Conservation (phyloP, 2,888 invertebrate genomes). For the Didymodactylos carnosus region DNA sequence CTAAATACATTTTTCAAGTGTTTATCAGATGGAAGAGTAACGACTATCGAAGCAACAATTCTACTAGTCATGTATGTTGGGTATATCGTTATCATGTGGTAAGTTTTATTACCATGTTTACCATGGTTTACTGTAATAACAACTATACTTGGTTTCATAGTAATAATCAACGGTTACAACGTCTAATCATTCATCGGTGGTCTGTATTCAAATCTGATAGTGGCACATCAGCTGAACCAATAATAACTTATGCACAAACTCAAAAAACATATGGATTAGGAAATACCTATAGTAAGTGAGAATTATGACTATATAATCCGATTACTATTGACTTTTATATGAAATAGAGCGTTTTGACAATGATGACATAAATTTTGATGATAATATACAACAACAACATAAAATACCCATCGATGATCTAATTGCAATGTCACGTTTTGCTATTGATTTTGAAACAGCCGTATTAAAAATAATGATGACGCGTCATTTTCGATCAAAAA, state of each 20-base stretch:
- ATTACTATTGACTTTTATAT: too few relatives aligned
- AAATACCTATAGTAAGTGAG: neutral
- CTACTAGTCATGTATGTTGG: conserved; percentile 56
- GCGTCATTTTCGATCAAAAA: conserved; percentile 17
- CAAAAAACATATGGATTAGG: neutral
- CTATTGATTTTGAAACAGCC: conserved; percentile 21
- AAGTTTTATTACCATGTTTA: neutral
- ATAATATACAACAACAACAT: too few relatives aligned
- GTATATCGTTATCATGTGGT: conserved; percentile 42
- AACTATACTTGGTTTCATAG: neutral
- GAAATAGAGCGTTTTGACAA: too few relatives aligned
- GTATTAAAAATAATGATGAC: conserved; percentile 25
- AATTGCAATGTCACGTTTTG: conserved; percentile 3
- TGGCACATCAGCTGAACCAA: neutral
- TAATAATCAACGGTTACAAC: conserved; percentile 8
- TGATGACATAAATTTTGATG: too few relatives aligned
- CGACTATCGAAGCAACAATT: conserved; percentile 62
- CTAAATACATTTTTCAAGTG: neutral
- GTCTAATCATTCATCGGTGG: neutral
- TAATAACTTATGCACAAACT: neutral
- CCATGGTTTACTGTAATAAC: neutral
- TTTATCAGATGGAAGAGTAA: conserved; percentile 54
- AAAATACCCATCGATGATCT: neutral
- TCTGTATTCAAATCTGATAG: neutral
- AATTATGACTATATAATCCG: neutral